These are phyloP conservation scores for Sycophaga agraensis DNA, from an alignment of 1,140 invertebrate species.

Conservation along the genomic window DNA sequence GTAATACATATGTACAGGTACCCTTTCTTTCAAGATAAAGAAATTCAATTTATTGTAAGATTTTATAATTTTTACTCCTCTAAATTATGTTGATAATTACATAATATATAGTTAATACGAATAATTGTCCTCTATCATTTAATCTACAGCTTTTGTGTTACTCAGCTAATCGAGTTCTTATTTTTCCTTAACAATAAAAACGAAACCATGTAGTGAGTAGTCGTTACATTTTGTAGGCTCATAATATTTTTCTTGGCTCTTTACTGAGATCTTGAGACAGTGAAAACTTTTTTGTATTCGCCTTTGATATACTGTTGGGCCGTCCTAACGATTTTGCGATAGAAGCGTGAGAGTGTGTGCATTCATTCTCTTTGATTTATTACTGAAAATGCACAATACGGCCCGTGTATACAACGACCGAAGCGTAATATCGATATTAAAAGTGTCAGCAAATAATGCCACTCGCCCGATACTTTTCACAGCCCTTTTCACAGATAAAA, in stretches of 20 bases:
- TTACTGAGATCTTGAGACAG: background rate
- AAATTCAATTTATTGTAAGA: no score
- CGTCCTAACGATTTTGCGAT: background rate
- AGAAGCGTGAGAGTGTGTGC: constrained; percentile 10
- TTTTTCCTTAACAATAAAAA: no score
- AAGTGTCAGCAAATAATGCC: constrained; percentile 9
- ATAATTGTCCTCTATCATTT: no score
- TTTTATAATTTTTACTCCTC: no score
- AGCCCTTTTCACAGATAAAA: background rate
- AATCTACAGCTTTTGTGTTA: no score
- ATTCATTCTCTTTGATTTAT: constrained; percentile 25
- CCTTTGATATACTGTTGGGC: background rate
- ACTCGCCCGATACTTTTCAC: background rate
- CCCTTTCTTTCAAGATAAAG: no score
- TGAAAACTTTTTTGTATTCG: background rate
- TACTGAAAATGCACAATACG: constrained; percentile 1
- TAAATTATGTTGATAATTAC: no score
- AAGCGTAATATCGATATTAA: constrained; percentile 20
- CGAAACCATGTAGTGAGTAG: no score
- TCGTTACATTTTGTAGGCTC: no score
- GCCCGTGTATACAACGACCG: background rate
- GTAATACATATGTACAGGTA: no score
- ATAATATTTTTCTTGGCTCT: background rate
- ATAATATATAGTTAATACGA: no score
- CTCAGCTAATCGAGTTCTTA: no score